Conservation (phyloP, 2,797 vertebrate genomes). For the Pampus argenteus region DNA sequence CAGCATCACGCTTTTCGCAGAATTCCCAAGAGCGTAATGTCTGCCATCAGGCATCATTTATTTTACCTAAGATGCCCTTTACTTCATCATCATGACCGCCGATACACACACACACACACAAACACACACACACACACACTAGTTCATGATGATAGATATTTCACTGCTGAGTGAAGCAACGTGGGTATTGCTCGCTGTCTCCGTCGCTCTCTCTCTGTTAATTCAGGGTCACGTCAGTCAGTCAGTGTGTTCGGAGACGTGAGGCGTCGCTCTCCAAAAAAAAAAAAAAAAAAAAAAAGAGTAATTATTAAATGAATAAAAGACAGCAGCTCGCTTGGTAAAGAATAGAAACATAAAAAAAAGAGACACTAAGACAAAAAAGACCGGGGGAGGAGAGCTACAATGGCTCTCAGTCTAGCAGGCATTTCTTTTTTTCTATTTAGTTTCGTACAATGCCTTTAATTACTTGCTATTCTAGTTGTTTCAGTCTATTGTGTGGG, state of each 20-base stretch:
- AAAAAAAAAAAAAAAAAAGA: slow-evolving; percentile 36
- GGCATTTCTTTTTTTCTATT: slow-evolving; percentile 37
- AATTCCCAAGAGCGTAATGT: slow-evolving; percentile 56
- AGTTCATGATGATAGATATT: slow-evolving; percentile 59
- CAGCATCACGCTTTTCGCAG: slow-evolving; percentile 22
- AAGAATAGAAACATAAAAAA: slow-evolving; percentile 69
- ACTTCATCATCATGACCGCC: slow-evolving; percentile 47
- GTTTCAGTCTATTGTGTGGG: slow-evolving; percentile 56
- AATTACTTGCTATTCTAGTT: slow-evolving; percentile 62
- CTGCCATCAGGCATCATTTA: slow-evolving; percentile 51
- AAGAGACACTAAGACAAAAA: slow-evolving; percentile 63
- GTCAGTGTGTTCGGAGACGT: slow-evolving; percentile 33
- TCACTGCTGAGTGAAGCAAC: slow-evolving; percentile 32
- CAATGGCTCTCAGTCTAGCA: slow-evolving; percentile 49
- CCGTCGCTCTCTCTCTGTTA: slow-evolving; percentile 32
- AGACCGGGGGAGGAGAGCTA: slow-evolving; percentile 47
- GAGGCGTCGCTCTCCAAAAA: slow-evolving; percentile 16
- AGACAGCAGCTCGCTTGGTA: slow-evolving; percentile 31
- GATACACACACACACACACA: slow-evolving; percentile 24
- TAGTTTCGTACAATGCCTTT: slow-evolving; percentile 71
- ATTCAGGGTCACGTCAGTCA: slow-evolving; percentile 76
- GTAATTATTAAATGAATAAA: slow-evolving; percentile 66
- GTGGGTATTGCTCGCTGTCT: slow-evolving; percentile 19
- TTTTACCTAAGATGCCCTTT: slow-evolving; percentile 66
- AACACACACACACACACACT: slow-evolving; percentile 14